Base-by-base conservation (phyloP, 2,113 vertebrate genomes). In the Promerops cafer region DNA sequence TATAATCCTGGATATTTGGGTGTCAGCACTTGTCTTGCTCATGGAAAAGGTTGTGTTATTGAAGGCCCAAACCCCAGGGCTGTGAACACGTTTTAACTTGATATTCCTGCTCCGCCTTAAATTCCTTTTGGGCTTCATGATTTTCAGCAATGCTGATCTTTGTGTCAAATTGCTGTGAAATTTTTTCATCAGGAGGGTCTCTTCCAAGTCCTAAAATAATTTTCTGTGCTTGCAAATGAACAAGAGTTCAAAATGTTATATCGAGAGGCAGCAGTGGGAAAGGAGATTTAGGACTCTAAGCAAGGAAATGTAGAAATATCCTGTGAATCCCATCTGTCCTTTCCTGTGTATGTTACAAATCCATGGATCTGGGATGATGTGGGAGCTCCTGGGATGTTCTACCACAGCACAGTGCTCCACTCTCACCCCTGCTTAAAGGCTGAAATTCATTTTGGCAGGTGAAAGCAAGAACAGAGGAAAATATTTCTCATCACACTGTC, bases 381-480 rank as follows among this genome's bases (percentile, higher is more conserved):
- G 76, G 68, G 80, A 72, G 50, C 39, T 42, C 18, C 44, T 39
- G 71, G 81, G 39, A 13, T 74, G 81, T 71, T 47, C 45, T 30
- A n/a, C 4, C 26, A 26, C 1, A 16, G 42, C 39, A 77, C 30
- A 44, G 5, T 26, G 42, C 24, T 87, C 35, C 16, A 2, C 37
- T 83, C 50, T 44, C 16, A 76, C 12, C 57, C 8, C 16, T 39
- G 59, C 39, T 61, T 59, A 89, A 84, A 69, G 61, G 66, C 60
- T 93, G 79, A 86, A 86, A 86, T 93, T 63, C 10, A 13, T 88
- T 95, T 88, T 80, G 18, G 12, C 88, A 92, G 94, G 85, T 86
- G 82, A 83, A 86, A 83, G 56, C 50, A 75, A 40, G 57, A 68
- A 74, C 4, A 60, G 49, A 76, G 44, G 14, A 37, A 70, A 66